Conservation (phyloP, 2,888 invertebrate species). For the Napeogenes sylphis region DNA sequence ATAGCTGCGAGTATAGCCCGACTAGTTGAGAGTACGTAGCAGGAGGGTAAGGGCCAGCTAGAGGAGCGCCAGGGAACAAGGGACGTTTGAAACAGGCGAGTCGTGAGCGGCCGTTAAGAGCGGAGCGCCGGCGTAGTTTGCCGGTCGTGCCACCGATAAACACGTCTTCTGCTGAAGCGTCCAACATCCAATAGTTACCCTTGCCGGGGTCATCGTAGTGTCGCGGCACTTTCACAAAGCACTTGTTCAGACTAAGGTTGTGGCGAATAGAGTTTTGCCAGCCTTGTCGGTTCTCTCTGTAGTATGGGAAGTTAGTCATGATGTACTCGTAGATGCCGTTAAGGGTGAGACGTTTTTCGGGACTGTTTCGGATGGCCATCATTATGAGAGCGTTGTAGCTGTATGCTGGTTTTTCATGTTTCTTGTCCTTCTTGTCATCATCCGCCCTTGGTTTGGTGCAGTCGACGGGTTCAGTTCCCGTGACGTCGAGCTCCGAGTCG, state of each 20-base stretch:
- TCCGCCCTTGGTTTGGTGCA: slow-evolving; percentile 77
- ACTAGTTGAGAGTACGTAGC: slow-evolving; percentile 77
- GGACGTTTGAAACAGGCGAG: slow-evolving; percentile 93
- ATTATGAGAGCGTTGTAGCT: slow-evolving; percentile 99
- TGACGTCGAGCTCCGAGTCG: slow-evolving; percentile 86
- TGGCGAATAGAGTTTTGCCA: slow-evolving; percentile 99
- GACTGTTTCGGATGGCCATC: slow-evolving; percentile 98
- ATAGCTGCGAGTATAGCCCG: slow-evolving; percentile 78
- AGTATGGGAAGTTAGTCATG: slow-evolving; percentile 99
- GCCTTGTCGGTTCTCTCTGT: slow-evolving; percentile 97
- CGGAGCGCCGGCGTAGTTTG: slow-evolving; percentile 91
- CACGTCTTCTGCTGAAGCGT: slow-evolving; percentile 98
- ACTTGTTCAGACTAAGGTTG: slow-evolving; percentile 98
- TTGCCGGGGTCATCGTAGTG: slow-evolving; percentile 99
- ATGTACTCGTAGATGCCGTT: slow-evolving; percentile 99
- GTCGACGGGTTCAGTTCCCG: slow-evolving; percentile 85
- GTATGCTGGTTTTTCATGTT: slow-evolving; percentile 96
- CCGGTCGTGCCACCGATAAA: slow-evolving; percentile 99
- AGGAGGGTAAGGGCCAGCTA: slow-evolving; percentile 78
- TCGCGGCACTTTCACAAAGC: slow-evolving; percentile 97
- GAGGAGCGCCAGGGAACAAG: slow-evolving; percentile 79
- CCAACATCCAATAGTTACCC: slow-evolving; percentile 99
- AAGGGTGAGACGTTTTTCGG: slow-evolving; percentile 94
- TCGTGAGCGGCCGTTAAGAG: slow-evolving; percentile 91
- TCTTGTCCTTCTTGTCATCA: slow-evolving; percentile 72